Conservation (phyloP, 2,888 invertebrate species). For the Drosophila tanythrix region DNA sequence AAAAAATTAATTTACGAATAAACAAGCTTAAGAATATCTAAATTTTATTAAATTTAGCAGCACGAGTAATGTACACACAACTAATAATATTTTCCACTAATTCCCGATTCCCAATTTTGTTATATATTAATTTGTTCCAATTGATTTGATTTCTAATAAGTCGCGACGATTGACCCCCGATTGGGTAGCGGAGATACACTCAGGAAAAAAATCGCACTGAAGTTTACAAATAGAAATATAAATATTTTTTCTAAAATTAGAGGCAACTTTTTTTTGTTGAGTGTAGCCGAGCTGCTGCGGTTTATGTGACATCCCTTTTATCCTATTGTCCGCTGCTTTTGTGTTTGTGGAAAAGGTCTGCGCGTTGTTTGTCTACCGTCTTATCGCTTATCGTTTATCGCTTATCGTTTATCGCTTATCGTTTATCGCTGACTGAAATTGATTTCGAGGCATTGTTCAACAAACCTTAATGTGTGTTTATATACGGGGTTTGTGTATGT, state of each 20-base stretch:
- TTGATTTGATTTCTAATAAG: slow-evolving; percentile 20
- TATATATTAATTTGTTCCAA: not conserved
- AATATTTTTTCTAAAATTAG: not conserved
- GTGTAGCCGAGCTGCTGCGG: not conserved
- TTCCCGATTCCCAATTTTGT: not conserved
- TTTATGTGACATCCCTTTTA: slow-evolving; percentile 31
- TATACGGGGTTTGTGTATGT: slow-evolving; percentile 5
- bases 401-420: slow-evolving; percentile 63
- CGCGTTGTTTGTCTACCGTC: slow-evolving; percentile 45
- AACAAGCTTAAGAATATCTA: not conserved
- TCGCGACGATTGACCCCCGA: slow-evolving; percentile 37
- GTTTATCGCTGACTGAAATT: slow-evolving; percentile 66
- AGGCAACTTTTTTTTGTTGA: not conserved
- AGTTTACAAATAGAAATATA: accelerated
- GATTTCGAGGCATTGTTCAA: slow-evolving; percentile 65
- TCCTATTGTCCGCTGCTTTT: slow-evolving; percentile 36
- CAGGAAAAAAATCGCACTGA: not conserved
- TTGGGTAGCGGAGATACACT: not conserved
- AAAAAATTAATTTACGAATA: not conserved
- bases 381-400: slow-evolving; percentile 62
- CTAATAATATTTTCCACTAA: not conserved
- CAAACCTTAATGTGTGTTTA: not conserved
- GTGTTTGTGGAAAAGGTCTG: slow-evolving; percentile 47
- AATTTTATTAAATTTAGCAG: not conserved
- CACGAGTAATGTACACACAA: not conserved